Evolutionary conservation across 2,797 vertebrate genomes (phyloP).

Genomic region (Rousettus madagascariensis): DNA sequence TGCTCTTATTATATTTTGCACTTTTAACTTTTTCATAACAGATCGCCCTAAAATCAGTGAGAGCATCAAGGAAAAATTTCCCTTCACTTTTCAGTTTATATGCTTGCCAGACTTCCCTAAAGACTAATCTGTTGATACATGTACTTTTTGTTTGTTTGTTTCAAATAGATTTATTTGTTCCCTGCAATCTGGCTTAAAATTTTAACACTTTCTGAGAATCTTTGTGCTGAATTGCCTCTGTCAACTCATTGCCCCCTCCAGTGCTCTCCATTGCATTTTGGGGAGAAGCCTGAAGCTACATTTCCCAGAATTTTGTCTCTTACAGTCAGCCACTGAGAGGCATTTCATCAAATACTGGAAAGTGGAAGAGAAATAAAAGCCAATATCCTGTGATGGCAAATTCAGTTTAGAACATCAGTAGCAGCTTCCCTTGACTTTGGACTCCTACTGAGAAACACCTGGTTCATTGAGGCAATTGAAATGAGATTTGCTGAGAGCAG

Average conservation of each 20-base stretch:
- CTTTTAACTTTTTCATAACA: neutral
- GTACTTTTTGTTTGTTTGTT: neutral
- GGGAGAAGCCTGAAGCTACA: neutral
- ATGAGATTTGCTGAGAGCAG: neutral
- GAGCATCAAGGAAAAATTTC: neutral
- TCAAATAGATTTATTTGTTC: neutral
- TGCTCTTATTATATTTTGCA: neutral
- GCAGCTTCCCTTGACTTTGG: neutral
- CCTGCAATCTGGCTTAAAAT: neutral
- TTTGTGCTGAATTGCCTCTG: neutral
- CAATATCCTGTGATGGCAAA: neutral
- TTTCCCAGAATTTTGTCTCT: neutral
- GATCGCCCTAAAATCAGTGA: neutral
- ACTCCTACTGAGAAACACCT: neutral
- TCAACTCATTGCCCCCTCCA: neutral
- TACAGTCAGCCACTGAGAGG: neutral
- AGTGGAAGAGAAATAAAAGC: slow-evolving; percentile 1
- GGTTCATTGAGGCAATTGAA: neutral
- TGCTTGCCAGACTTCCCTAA: neutral
- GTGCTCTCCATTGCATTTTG: neutral
- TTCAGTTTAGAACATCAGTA: neutral
- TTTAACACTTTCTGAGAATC: neutral
- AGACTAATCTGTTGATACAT: neutral
- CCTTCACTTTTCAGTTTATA: neutral
- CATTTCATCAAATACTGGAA: slow-evolving; percentile 7